Conservation (phyloP, 2,797 vertebrate species). For the Sebastiscus albofasciatus region DNA sequence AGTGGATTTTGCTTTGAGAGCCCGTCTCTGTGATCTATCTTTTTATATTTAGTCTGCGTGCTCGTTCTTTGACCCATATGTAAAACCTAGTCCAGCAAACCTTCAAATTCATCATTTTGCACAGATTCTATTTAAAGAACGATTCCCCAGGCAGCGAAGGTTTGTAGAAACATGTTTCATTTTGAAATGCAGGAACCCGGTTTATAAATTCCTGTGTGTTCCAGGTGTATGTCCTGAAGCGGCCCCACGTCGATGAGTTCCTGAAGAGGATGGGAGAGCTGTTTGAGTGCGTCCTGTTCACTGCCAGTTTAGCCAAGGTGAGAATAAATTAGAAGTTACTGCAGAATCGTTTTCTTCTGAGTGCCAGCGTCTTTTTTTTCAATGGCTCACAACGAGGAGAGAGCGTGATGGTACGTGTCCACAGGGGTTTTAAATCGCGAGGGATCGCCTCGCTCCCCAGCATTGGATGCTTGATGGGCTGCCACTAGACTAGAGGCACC, state of each 20-base stretch:
- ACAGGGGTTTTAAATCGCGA: too few species aligned
- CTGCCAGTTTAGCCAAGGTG: constrained; percentile 95
- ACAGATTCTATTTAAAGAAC: background rate
- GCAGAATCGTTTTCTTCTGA: background rate
- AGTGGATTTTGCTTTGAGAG: background rate
- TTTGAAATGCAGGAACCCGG: background rate
- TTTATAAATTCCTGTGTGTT: constrained; percentile 3
- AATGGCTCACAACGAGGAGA: too few species aligned
- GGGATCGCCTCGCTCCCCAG: too few species aligned
- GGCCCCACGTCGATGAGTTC: constrained; percentile 93
- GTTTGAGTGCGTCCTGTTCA: constrained; percentile 94
- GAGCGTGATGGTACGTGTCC: too few species aligned
- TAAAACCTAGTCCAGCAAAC: background rate
- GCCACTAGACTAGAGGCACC: too few species aligned
- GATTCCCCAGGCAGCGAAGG: background rate
- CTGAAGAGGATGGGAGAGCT: constrained; percentile 93
- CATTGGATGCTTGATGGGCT: too few species aligned
- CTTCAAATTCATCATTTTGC: background rate
- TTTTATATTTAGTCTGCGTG: background rate
- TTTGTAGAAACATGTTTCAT: constrained; percentile 40
- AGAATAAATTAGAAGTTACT: constrained; percentile 12
- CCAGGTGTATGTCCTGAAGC: constrained; percentile 94
- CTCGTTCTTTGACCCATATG: background rate
- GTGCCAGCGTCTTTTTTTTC: too few species aligned
- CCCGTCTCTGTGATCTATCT: background rate